Evolutionary conservation across 2,888 invertebrate genomes (phyloP), one percentile per base, ranked within the genome.

Genomic region (Germaria angustata): DNA sequence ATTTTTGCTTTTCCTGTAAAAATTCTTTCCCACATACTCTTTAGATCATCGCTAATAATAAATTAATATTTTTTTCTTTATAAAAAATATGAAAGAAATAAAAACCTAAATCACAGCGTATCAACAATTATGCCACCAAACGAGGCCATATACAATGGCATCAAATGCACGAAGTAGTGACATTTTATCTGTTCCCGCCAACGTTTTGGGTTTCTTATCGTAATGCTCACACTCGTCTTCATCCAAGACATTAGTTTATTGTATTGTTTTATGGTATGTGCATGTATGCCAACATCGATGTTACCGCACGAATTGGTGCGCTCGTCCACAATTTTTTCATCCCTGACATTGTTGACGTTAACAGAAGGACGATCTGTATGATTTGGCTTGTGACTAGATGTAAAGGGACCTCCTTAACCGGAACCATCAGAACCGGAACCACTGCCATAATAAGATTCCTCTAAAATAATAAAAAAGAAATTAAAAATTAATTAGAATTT

Each of bases 111-210:
- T 95, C 95, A 96, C 93, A 96, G 95, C 92, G 96, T 93, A 91
- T 96, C 96, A 87, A 95, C 94, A 90, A 96, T 94, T 87, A 95
- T 94, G 84, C 95, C 94, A 79, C 96, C 96, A 91, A 96, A 95
- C 96, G 96, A 96, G 88, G 95, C 95, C 91, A 96, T 94, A 86
- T 95, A 95, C 49, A 96, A 94, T 3, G 96, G 96, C 89, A 96
- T 92, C 83, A 96, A 93, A 91, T 96, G 91, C 88, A 68, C 88
- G 88, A 71, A 88, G 87, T 79, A 88, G 85, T 75, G 88, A 88
- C 87, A 87, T 87, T 87, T 87, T 80, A 32, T 83, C 86, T n/a
- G 88, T 84, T 34, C 85, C 85, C 66, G 77, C 63, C 32, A 85
- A 49, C 73, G 77, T 63, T 65, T 84, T 77, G 82, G 86, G 51